phyloP scores from a whole-genome alignment of 2,113 vertebrate species.

The Hypanus sabinus region DNA sequence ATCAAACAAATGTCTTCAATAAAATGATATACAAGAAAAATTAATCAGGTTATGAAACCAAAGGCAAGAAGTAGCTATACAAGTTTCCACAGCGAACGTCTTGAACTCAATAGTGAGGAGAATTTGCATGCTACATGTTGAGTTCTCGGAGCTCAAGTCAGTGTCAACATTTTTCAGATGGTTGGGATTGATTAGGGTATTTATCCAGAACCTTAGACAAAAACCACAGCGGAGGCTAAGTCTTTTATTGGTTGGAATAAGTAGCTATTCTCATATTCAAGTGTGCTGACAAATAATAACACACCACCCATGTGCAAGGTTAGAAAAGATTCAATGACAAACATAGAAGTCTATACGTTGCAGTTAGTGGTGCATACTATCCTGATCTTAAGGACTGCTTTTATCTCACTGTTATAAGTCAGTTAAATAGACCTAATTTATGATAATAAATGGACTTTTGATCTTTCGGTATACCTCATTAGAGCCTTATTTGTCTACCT shows the following conservation, averaged over 20 bases:
- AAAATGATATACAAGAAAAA: not conserved
- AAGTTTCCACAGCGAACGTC: not conserved
- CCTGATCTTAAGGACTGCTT: too few relatives aligned
- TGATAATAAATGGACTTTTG: too few relatives aligned
- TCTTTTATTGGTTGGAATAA: not conserved
- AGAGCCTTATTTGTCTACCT: too few relatives aligned
- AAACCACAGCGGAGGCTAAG: not conserved
- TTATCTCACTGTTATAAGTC: too few relatives aligned
- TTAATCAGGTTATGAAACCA: too few relatives aligned
- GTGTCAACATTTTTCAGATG: not conserved
- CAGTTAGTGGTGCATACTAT: too few relatives aligned
- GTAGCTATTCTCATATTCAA: not conserved
- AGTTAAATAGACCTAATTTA: too few relatives aligned
- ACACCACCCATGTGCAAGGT: not conserved
- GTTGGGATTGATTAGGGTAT: too few relatives aligned
- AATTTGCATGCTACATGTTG: not conserved
- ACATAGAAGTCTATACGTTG: not conserved
- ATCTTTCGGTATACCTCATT: too few relatives aligned
- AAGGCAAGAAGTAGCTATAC: not conserved
- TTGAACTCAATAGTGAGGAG: not conserved
- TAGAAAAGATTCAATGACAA: not conserved
- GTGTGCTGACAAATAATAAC: not conserved
- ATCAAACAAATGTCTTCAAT: not conserved
- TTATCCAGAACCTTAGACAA: not conserved
- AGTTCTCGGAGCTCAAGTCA: not conserved